phyloP scores from a whole-genome alignment of 2,113 vertebrate species.

The Aspiorhynchus laticeps region DNA sequence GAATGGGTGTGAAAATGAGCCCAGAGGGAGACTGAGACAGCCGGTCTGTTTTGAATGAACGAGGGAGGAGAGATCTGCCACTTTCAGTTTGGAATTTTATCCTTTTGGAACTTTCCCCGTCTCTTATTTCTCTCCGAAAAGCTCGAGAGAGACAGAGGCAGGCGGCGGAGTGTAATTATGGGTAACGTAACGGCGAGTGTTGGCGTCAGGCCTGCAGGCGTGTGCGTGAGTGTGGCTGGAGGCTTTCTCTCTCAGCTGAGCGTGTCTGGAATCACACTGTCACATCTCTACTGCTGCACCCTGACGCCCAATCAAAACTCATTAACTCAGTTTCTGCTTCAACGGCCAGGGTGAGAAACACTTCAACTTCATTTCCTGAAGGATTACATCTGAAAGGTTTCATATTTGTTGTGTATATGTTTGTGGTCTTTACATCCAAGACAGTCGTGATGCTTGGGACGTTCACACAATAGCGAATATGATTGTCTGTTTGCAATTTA shows the following conservation, averaged over 20 bases:
- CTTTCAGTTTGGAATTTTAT: slow-evolving; percentile 37
- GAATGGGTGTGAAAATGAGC: neutral
- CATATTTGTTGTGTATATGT: neutral
- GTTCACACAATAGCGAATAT: neutral
- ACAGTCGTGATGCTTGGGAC: neutral
- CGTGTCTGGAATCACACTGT: slow-evolving; percentile 59
- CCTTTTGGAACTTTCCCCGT: slow-evolving; percentile 46
- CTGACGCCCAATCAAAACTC: slow-evolving; percentile 45
- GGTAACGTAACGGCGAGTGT: neutral
- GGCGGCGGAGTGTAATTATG: slow-evolving; percentile 30
- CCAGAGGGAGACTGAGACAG: neutral
- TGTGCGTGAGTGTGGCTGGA: neutral
- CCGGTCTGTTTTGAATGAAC: neutral
- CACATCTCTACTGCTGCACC: slow-evolving; percentile 60
- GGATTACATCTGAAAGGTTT: neutral
- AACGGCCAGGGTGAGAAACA: neutral
- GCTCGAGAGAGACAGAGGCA: neutral
- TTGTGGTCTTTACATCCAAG: neutral
- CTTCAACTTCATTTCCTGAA: neutral
- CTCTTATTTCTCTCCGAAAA: neutral
- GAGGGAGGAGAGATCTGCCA: slow-evolving; percentile 5
- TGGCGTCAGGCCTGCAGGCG: slow-evolving; percentile 17
- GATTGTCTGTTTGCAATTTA: neutral
- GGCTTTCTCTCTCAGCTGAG: slow-evolving; percentile 41
- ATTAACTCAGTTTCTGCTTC: slow-evolving; percentile 39